Conservation (phyloP, 2,797 vertebrate genomes). For the Manis javanica region DNA sequence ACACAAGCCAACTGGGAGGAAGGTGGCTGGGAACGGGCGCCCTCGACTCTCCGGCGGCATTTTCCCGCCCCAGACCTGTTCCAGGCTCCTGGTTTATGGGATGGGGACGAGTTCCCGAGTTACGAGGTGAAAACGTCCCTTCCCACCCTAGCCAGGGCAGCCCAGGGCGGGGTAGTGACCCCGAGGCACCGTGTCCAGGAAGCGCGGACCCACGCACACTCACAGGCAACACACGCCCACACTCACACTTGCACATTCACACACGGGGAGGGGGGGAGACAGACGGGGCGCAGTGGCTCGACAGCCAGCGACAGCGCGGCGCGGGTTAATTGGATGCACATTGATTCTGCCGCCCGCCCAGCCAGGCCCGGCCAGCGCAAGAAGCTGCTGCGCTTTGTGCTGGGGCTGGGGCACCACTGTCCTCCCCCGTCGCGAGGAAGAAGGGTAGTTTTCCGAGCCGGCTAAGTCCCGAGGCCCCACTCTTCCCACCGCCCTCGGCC, state of each 20-base stretch:
- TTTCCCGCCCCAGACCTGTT: background rate
- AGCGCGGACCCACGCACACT: background rate
- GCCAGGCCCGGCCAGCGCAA: constrained; percentile 56
- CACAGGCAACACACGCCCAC: background rate
- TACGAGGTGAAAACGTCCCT: background rate
- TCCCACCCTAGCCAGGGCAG: background rate
- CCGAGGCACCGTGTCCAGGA: background rate
- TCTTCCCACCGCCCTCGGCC: constrained; percentile 62
- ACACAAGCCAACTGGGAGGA: background rate
- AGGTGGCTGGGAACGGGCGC: background rate
- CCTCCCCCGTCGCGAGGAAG: constrained; percentile 78
- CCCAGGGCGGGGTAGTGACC: background rate
- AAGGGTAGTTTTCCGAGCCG: constrained; percentile 75
- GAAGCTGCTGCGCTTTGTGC: constrained; percentile 77
- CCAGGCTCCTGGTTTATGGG: background rate
- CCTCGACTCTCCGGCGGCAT: background rate
- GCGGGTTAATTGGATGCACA: constrained; percentile 82
- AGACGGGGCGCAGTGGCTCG: background rate
- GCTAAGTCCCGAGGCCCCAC: constrained; percentile 73
- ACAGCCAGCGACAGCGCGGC: constrained; percentile 61
- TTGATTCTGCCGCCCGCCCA: constrained; percentile 68
- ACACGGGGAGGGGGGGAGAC: background rate
- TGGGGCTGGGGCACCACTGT: background rate
- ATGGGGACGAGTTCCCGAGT: background rate
- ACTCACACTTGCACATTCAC: background rate